phyloP scores from a whole-genome alignment of 2,113 vertebrate species.

The Microtus montanus region DNA sequence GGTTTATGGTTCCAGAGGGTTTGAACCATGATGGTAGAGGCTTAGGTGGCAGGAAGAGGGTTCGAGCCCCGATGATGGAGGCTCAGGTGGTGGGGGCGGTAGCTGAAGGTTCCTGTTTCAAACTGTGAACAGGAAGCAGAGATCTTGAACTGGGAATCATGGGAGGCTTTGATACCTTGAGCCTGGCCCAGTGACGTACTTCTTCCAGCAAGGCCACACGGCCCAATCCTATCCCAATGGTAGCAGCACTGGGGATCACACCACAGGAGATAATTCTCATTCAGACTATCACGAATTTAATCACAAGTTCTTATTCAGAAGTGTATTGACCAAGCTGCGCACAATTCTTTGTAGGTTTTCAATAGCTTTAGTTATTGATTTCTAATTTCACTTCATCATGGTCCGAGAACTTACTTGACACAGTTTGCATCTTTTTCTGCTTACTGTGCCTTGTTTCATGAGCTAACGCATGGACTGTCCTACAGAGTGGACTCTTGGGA shows the following conservation, averaged over 20 bases:
- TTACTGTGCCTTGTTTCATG: background rate
- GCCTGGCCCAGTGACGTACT: background rate
- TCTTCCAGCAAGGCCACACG: background rate
- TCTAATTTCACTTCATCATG: background rate
- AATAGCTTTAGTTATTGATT: background rate
- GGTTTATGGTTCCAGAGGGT: background rate
- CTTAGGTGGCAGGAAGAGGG: too few relatives aligned
- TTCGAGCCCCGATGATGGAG: background rate
- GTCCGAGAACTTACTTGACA: background rate
- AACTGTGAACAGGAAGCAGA: background rate
- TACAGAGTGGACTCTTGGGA: background rate
- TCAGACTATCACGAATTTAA: background rate
- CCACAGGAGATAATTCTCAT: background rate
- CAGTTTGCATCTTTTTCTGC: background rate
- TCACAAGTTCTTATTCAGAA: background rate
- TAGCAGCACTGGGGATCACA: background rate
- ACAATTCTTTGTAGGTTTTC: background rate
- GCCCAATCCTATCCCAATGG: background rate
- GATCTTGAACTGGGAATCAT: background rate
- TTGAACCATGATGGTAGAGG: background rate
- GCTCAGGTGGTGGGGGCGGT: background rate
- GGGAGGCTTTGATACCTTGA: background rate
- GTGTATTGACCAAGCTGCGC: background rate
- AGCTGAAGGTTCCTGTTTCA: background rate
- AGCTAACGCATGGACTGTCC: background rate